Evolutionary conservation across 2,113 vertebrate genomes (phyloP), one percentile per base, ranked within the genome.

Genomic region (Mastomys coucha): DNA sequence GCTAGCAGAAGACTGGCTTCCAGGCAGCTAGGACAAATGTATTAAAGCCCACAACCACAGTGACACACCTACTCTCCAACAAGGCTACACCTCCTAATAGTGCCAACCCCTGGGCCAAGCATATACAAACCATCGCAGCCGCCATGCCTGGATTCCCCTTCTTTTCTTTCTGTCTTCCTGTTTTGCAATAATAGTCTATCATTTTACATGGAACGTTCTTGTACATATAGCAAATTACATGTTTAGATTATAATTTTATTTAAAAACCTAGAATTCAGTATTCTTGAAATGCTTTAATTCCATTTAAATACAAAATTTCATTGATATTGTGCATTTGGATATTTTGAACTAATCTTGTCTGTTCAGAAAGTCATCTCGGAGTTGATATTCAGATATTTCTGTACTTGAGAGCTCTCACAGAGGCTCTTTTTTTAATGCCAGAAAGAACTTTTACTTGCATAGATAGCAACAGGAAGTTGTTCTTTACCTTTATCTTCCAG

Each of bases 231-330:
- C 6, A 88, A 42, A 45, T 73, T 65, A 80, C 5, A 51, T 28
- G 42, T 84, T 91, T 91, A 78, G 72, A 60, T 65, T 95, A 63
- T 19, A 60, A 56, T 91, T 95, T 94, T 22, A 90, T 80, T 89
- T 82, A 14, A 93, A 85, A 67, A 58, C n/a, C 39, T 85, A 65
- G 19, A 85, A 73, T 56, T 36, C 8, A 63, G 1, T 75, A 33
- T 56, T 94, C 89, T 90, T 33, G 73, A 45, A 82, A 93, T 36
- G 9, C 36, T 70, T 82, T 42, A 75, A 67, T 76, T 76, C 42
- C 67, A 69, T 80, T 91, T 82, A 65, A 56, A 76, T 45, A 89
- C 65, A n/a, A 22, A 87, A 51, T 63, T 60, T 60, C 70, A 22
- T 42, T 58, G 80, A 6, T 84, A 89, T 3, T 89, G 9, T 33